phyloP scores from a whole-genome alignment of 2,888 invertebrate genomes.

The Podabrus alpinus region DNA sequence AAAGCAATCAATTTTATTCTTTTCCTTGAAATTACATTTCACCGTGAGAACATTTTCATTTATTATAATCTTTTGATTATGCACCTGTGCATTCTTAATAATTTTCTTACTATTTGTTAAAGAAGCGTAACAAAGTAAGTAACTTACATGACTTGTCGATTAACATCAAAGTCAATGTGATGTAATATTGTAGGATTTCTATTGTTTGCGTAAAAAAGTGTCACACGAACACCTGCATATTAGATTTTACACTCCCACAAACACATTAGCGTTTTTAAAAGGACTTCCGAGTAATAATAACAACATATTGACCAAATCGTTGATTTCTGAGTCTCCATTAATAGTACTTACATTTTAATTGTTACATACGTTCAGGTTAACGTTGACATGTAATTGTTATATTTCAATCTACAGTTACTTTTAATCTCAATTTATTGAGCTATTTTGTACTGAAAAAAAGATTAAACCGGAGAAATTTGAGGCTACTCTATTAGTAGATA shows the following conservation, averaged over 20 bases:
- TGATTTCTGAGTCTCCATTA: conserved; percentile 7
- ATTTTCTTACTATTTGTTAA: conserved; percentile 27
- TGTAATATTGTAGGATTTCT: conserved; percentile 46
- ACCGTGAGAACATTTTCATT: background rate
- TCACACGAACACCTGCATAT: conserved; percentile 44
- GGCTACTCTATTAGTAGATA: no score
- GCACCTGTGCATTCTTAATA: conserved; percentile 21
- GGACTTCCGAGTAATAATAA: conserved; percentile 17
- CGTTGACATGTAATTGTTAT: background rate
- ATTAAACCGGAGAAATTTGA: no score
- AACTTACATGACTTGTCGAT: conserved; percentile 45
- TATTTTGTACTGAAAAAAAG: no score
- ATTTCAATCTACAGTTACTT: background rate
- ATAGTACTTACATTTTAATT: background rate
- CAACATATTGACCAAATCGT: conserved; percentile 4
- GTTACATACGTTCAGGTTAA: background rate
- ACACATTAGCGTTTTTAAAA: conserved; percentile 28
- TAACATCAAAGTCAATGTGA: conserved; percentile 43
- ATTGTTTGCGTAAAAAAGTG: conserved; percentile 43
- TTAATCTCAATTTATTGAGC: background rate
- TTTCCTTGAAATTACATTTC: background rate
- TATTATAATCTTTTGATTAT: background rate
- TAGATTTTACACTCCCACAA: conserved; percentile 42
- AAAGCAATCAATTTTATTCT: background rate
- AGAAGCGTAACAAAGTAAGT: conserved; percentile 36